Conservation (phyloP, 2,113 vertebrate species). For the Dryoscopus gambensis region DNA sequence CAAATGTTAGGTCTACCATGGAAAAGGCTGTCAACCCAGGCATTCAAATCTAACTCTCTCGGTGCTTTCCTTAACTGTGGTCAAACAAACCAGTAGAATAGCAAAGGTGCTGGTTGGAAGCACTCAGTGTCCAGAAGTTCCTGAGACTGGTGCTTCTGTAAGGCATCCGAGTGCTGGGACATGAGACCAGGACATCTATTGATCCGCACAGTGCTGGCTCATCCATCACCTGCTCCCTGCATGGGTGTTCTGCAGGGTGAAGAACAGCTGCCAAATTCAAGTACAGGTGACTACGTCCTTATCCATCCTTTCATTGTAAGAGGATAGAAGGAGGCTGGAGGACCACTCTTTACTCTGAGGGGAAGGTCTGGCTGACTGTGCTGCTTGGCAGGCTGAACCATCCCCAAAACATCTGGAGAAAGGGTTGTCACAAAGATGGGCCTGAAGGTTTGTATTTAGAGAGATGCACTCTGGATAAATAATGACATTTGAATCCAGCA, state of each 20-base stretch:
- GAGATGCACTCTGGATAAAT: not conserved
- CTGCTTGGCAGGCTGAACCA: not conserved
- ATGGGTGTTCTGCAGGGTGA: fast-evolving
- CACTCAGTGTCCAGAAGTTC: not conserved
- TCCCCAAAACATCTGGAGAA: not conserved
- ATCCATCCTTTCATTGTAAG: too few relatives aligned
- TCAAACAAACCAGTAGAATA: not conserved
- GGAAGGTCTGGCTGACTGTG: not conserved
- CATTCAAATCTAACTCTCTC: not conserved
- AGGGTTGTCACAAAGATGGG: not conserved
- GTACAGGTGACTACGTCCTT: not conserved
- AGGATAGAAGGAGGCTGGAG: not conserved
- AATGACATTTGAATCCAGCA: not conserved
- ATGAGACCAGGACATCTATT: not conserved
- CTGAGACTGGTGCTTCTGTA: not conserved
- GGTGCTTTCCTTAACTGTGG: not conserved
- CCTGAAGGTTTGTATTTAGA: not conserved
- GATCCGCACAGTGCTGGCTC: not conserved
- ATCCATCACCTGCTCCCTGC: not conserved
- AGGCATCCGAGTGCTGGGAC: not conserved
- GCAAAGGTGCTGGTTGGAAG: not conserved
- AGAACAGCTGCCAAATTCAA: not conserved
- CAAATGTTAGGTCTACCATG: not conserved
- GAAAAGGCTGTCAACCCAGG: not conserved
- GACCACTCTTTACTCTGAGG: not conserved